Base-by-base conservation (phyloP, 2,888 invertebrate genomes). In the Hydriomena furcata region DNA sequence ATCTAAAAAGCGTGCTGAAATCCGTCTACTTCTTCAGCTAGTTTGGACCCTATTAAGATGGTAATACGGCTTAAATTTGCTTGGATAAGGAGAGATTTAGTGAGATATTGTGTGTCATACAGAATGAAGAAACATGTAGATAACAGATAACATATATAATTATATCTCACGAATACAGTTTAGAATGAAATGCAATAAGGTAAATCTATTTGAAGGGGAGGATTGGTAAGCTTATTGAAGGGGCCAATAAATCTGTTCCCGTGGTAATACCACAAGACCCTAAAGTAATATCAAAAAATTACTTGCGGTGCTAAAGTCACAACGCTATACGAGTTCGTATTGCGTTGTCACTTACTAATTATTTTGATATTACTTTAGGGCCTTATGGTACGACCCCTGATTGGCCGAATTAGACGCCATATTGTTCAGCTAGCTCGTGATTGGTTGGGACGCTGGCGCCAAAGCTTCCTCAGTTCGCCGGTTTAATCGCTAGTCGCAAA, bases 21-120 rank as follows among this genome's bases (percentile, higher is more conserved):
- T 97, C 97, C 0, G 91, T 93, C 7, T 98, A 97, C 79, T 98
- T 98, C 84, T 98, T 98, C 84, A 97, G 97, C 88, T 97, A 83
- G 51, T 38, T 45, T 49, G 46, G 40, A 42, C 41, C 24, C 30
- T 42, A 28, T 25, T 21, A 0, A n/a, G 17, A 23, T 34, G 21
- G 24, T 32, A 28, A 46, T 58, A 58, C 31, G 50, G 35, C 44
- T 41, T 51, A 23, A 49, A 47, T 38, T 46, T 52, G 46, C 38
- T 43, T 40, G n/a, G n/a, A n/a, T 10, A 30, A 30, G 38, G 34
- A 27, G 5, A 7, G 12, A 8, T 52, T 32, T 38, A 21, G 37
- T 34, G 36, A 43, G 12, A 8, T 45, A 55, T 55, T 58, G 52
- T 58, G 52, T 61, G 61, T 61, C 55, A 34, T 25, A n/a, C n/a